Conservation (phyloP, 2,888 invertebrate species). For the Deroplatys truncata region DNA sequence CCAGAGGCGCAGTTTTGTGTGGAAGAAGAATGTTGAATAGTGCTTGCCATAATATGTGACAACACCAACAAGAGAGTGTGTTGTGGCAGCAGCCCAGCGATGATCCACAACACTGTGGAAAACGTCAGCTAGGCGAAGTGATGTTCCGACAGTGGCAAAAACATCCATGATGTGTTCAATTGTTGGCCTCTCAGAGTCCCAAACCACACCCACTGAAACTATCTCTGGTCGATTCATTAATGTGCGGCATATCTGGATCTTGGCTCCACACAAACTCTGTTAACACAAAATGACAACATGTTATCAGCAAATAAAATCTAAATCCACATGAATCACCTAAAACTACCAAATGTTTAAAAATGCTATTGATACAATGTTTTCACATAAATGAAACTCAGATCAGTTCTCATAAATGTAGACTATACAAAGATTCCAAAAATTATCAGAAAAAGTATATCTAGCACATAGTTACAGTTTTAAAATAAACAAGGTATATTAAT, state of each 20-base stretch:
- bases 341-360: too few relatives aligned
- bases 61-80: constrained; percentile 86
- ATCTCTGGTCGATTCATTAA: constrained; percentile 92
- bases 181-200: constrained; percentile 91
- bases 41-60: constrained; percentile 97
- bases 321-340: too few relatives aligned
- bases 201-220: constrained; percentile 90
- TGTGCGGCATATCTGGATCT: constrained; percentile 86
- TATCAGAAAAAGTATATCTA: too few relatives aligned
- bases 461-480: too few relatives aligned
- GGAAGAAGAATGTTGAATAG: constrained; percentile 95
- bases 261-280: constrained; percentile 88
- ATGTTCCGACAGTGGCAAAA: constrained; percentile 81
- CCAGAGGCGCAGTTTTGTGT: constrained; percentile 88
- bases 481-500: too few relatives aligned
- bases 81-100: constrained; percentile 73
- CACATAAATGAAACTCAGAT: too few relatives aligned
- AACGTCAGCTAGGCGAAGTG: constrained; percentile 77
- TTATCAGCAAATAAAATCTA: too few relatives aligned
- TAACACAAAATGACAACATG: background rate
- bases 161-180: constrained; percentile 90
- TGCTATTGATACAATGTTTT: too few relatives aligned
- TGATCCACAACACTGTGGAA: constrained; percentile 87
- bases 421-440: too few relatives aligned
- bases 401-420: too few relatives aligned